Conservation (phyloP, 2,888 invertebrate genomes). For the Alviniconcha strummeri region DNA sequence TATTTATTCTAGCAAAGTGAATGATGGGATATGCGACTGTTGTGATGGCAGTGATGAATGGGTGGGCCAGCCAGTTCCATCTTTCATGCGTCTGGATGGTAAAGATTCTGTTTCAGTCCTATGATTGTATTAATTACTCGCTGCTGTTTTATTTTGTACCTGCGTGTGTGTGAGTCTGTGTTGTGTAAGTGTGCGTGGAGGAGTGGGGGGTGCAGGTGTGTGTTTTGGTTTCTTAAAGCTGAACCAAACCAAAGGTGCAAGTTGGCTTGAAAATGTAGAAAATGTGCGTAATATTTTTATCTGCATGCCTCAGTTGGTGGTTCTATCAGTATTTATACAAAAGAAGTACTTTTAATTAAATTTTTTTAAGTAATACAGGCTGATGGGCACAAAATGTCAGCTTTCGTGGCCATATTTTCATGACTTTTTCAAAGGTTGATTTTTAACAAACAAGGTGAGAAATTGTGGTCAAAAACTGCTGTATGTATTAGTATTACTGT, state of each 20-base stretch:
- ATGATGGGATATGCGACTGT: conserved; percentile 80
- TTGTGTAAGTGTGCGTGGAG: neutral
- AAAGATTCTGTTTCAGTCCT: neutral
- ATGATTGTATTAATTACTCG: neutral
- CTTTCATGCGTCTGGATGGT: conserved; percentile 44
- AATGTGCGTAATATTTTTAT: neutral
- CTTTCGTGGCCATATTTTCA: too few species aligned
- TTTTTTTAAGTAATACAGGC: too few species aligned
- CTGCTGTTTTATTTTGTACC: neutral
- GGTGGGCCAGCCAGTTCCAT: conserved; percentile 63
- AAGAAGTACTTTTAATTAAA: too few species aligned
- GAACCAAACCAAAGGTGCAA: neutral
- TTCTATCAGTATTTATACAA: too few species aligned
- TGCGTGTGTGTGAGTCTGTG: too few species aligned
- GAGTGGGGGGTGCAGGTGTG: too few species aligned
- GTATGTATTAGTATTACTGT: too few species aligned
- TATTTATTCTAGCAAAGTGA: conserved; percentile 79
- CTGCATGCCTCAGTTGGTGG: neutral
- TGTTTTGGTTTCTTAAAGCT: neutral
- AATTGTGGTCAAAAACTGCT: too few species aligned
- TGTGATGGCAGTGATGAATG: conserved; percentile 95
- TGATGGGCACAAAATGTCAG: too few species aligned
- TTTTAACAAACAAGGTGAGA: too few species aligned
- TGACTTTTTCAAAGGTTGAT: too few species aligned
- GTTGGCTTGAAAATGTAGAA: neutral